Base-by-base conservation (phyloP, 2,888 invertebrate species). In the Hesperia comma region DNA sequence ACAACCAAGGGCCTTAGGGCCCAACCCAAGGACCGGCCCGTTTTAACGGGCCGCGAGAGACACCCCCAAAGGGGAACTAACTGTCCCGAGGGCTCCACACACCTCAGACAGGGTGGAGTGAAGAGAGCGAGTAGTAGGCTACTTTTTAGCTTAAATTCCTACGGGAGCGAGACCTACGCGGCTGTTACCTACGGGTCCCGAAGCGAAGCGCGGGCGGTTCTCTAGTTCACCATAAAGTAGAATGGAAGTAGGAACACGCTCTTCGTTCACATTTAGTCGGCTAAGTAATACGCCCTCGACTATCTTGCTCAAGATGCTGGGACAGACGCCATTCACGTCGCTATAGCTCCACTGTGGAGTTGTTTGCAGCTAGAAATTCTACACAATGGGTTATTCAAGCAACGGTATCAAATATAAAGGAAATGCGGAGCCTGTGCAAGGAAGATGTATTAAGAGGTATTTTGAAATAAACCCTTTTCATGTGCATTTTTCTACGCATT, bases 301-400 rank as follows among this genome's bases (percentile, higher is more conserved):
- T 57, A 57, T 57, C 41, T 41, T 15, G 21, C 41, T 26, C 40
- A n/a, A 57, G 41, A 41, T 26, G 21, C 32, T 58, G 15, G 32
- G 41, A 57, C 57, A 58, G 57, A n/a, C 57, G 58, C 32, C 26
- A n/a, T 58, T 58, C 58, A 58, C 58, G 41, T 21, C n/a, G 32
- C 58, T 46, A 58, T 32, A 15, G 15, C 32, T 58, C 32, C 58
- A 41, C 41, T 26, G 19, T 19, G 41, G 10, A 58, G 58, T 17
- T 46, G 58, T 58, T 58, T 46, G 58, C 17, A 32, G 46, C 43
- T 21, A 46, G 46, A 57, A 58, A 58, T 58, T 46, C 32, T 46
- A 46, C 58, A 58, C 43, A 58, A 58, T 43, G 43, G 58, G 58
- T 43, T 58, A 58, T 58, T 58, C 58, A 46, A 21, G 46, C 43